phyloP scores from a whole-genome alignment of 2,888 invertebrate species.

The Caradrina clavipalpis region DNA sequence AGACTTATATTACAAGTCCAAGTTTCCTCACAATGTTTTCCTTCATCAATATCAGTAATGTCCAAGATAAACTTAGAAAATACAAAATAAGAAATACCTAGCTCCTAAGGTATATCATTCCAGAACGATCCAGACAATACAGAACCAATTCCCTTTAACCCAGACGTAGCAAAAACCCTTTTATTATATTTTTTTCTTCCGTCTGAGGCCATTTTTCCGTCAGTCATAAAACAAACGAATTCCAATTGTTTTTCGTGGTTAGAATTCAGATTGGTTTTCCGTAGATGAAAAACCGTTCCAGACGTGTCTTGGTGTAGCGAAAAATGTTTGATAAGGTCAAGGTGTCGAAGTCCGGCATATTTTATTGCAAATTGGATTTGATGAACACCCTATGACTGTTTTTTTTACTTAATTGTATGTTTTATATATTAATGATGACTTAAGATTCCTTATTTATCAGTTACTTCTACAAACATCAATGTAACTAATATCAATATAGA shows the following conservation, averaged over 20 bases:
- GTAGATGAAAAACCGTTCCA: slow-evolving; percentile 43
- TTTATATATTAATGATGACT: too few species aligned
- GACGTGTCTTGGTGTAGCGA: slow-evolving; percentile 18
- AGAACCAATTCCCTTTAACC: slow-evolving; percentile 22
- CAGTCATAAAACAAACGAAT: slow-evolving; percentile 34
- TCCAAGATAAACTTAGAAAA: too few species aligned
- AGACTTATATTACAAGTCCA: too few species aligned
- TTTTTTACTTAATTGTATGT: too few species aligned
- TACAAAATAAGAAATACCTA: neutral
- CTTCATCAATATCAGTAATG: too few species aligned
- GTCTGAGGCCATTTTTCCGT: slow-evolving; percentile 25
- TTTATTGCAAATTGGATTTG: too few species aligned
- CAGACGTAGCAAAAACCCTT: neutral
- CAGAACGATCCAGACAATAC: neutral
- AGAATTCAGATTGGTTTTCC: slow-evolving; percentile 54
- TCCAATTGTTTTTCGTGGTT: slow-evolving; percentile 57
- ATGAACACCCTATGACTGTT: too few species aligned
- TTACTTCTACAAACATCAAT: too few species aligned
- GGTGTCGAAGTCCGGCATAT: too few species aligned
- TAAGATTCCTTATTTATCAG: too few species aligned
- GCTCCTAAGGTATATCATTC: neutral
- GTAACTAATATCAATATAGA: too few species aligned
- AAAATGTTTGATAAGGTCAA: slow-evolving; percentile 36
- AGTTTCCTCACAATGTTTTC: too few species aligned
- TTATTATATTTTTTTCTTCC: slow-evolving; percentile 31